Base-by-base conservation (phyloP, 2,888 invertebrate species). In the Criorhina ranunculi region DNA sequence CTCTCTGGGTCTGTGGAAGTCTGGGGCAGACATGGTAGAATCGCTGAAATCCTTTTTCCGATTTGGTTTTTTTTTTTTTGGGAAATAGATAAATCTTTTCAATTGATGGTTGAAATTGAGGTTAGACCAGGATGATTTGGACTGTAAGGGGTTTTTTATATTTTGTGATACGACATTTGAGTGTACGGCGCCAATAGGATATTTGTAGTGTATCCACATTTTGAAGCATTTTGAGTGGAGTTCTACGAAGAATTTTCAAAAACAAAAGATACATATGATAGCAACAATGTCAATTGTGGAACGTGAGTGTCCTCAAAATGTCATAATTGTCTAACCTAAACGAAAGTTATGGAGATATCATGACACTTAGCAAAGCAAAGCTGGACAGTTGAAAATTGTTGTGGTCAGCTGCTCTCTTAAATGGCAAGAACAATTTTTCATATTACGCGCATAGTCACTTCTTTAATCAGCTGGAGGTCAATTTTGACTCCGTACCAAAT, bases 31-130 rank as follows among this genome's bases (percentile, higher is more conserved):
- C 66, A 51, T 78, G 66, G 60, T 44, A 31, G 46, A 59, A 64
- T 77, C 73, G 60, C 64, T 82, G 15, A 82, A 82, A 66, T 82
- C 73, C 59, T 60, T 72, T 44, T 77, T 72, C 69, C 62, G 60
- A 64, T 62, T 70, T 57, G 9, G 46, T 35, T 35, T 42, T 15
- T 44, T 31, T 60, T 24, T 37, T 40, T 24, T 72, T 72, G 11
- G 29, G 15, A 55, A 67, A 60, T n/a, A 73, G 72, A 78, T 82
- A 82, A 82, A 82, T 82, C 82, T 72, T 55, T 72, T 49, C 40
- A 73, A 83, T 72, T 82, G 82, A 77, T 82, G 72, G 60, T 57
- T 66, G 55, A 77, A 82, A 82, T 76, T 82, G 78, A 66, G 78
- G 82, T 78, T 78, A 73, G 53, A 67, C 72, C 44, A 35, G 77